Evolutionary conservation across 2,113 vertebrate genomes (phyloP), one percentile per base, ranked within the genome.

Genomic region (Sardina pilchardus): DNA sequence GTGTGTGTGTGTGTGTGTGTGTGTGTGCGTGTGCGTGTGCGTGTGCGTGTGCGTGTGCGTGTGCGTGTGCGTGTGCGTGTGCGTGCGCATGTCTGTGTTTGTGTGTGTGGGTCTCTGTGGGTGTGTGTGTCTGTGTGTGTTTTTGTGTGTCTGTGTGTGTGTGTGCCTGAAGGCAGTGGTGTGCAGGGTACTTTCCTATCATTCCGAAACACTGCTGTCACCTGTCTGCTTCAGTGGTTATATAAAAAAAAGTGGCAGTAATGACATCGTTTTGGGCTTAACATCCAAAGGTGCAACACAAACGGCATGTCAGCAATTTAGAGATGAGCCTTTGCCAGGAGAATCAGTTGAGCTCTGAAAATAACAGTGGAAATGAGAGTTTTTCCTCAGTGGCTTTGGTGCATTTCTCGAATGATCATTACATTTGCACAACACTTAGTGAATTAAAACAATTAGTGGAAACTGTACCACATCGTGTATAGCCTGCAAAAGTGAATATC

Each of bases 201-300:
- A 24, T 59, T 24, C 6, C 53, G 4, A 21, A 59, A 24, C 53
- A 59, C 21, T 59, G 4, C 21, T 59, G 53, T 59, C 53, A 59
- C 53, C 48, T 59, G 53, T 59, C 21, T 6, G 19, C 53, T 24
- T 59, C 21, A 59, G 53, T 42, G 2, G 39, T 42, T 42, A 42
- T 42, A 42, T 2, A 42, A 42, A 42, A 42, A 42, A 42, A 42
- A 59, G 7, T 59, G 53, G 5, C 53, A 59, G 53, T 7, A 24
- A 59, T 59, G 53, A 59, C 53, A 56, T 56, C 24, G 53, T 24
- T 59, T 59, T 59, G 19, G 24, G 21, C 21, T 36, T 83, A 36
- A 59, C 86, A 87, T 50, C n/a, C 39, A 85, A 8, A 82, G 26
- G 9, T 83, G 42, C 81, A 81, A 87, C 82, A 43, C 84, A 71